Conservation (phyloP, 2,797 vertebrate genomes). For the Sparus aurata region DNA sequence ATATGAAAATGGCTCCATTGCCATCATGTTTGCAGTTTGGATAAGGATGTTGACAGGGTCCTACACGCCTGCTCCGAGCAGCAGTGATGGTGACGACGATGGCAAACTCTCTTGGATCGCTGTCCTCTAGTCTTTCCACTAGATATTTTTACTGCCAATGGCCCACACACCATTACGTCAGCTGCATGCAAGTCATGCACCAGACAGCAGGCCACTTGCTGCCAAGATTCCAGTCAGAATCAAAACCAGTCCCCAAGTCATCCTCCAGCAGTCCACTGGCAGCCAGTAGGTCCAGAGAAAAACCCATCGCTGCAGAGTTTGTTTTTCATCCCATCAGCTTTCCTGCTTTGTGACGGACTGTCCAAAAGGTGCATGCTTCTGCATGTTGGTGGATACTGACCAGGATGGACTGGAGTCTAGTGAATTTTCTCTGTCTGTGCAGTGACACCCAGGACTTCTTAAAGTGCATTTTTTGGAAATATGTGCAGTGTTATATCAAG, state of each 20-base stretch:
- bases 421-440: too few species aligned
- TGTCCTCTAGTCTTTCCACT: neutral
- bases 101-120: neutral
- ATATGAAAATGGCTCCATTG: slow-evolving; percentile 1
- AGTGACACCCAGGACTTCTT: too few species aligned
- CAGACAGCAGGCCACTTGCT: neutral
- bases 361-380: too few species aligned
- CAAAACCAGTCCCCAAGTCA: slow-evolving; percentile 3
- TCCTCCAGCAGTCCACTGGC: slow-evolving; percentile 2
- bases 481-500: neutral
- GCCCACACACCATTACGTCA: neutral
- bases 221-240: slow-evolving; percentile 10
- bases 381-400: too few species aligned
- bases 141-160: neutral
- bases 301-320: neutral
- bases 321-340: too few species aligned
- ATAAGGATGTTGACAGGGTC: neutral
- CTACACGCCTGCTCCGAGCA: neutral
- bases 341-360: too few species aligned
- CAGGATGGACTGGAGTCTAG: too few species aligned
- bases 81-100: neutral
- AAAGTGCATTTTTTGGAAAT: too few species aligned
- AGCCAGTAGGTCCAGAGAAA: neutral
- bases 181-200: neutral
- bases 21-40: neutral